Evolutionary conservation across 2,888 invertebrate species (phyloP).

Genomic region (Homarus gammarus): DNA sequence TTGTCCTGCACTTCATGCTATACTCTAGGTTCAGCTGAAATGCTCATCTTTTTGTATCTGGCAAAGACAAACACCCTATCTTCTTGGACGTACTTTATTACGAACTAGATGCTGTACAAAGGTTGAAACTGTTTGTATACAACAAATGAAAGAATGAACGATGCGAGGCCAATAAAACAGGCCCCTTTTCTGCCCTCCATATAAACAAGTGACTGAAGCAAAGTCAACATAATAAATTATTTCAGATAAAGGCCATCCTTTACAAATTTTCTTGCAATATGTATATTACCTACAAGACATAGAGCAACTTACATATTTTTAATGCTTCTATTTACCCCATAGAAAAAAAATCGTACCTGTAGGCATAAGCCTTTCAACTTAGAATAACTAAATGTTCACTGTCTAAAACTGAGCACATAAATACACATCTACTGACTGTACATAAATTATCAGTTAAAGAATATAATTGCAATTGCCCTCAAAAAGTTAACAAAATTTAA

Average conservation of each 20-base stretch:
- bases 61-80: background rate
- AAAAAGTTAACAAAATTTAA: constrained; percentile 10
- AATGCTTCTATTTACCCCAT: constrained; percentile 19
- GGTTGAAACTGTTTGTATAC: constrained; percentile 70
- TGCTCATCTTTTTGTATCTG: no score
- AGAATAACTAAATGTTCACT: background rate
- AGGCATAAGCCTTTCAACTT: constrained; percentile 3
- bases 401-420: constrained; percentile 41
- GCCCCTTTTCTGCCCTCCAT: constrained; percentile 57
- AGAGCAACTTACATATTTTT: background rate
- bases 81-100: constrained; percentile 71
- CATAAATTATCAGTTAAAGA: constrained; percentile 22
- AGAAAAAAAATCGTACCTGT: constrained; percentile 5
- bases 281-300: background rate
- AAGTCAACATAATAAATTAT: constrained; percentile 11
- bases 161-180: constrained; percentile 59
- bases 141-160: constrained; percentile 64
- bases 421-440: constrained; percentile 53
- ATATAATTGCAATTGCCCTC: constrained; percentile 49
- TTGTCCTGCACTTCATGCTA: no score
- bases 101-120: constrained; percentile 70
- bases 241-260: constrained; percentile 15
- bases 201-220: constrained; percentile 35
- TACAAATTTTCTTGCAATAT: background rate
- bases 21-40: no score